Conservation (phyloP, 2,113 vertebrate species). For the Calypte anna region DNA sequence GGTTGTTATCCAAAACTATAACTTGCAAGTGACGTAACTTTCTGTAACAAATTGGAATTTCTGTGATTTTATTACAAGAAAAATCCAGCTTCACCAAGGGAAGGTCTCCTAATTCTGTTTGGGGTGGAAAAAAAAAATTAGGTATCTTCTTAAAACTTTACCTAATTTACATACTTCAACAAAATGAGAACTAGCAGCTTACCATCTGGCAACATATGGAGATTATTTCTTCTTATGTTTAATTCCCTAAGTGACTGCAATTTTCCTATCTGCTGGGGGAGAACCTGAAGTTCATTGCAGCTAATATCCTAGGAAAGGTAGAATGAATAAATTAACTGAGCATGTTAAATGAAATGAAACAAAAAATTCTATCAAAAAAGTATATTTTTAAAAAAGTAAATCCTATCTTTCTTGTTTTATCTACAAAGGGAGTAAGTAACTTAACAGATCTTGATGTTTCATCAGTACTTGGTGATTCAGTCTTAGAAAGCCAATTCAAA, state of each 20-base stretch:
- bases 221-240: conserved; percentile 96
- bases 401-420: not conserved
- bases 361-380: conserved; percentile 5
- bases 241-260: conserved; percentile 93
- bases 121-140: conserved; percentile 26
- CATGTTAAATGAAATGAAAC: not conserved
- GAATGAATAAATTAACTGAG: not conserved
- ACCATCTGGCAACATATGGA: conserved; percentile 95
- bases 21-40: conserved; percentile 93
- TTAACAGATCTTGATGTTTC: not conserved
- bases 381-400: not conserved
- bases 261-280: conserved; percentile 94
- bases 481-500: not conserved
- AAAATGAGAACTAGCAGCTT: conserved; percentile 53
- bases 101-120: conserved; percentile 90
- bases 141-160: not conserved
- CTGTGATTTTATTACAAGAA: conserved; percentile 98
- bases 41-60: conserved; percentile 92
- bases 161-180: not conserved
- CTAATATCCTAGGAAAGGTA: conserved; percentile 88
- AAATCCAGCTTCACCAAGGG: conserved; percentile 96
- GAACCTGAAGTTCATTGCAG: conserved; percentile 96
- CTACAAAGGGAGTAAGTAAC: not conserved
- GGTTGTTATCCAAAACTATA: conserved; percentile 96
- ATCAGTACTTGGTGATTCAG: not conserved